Percentiles rank a stretch among this genome's conserved stretches.
phyloP scores from a whole-genome alignment of 1,140 invertebrate genomes.

The Conopomorpha cramerella region DNA sequence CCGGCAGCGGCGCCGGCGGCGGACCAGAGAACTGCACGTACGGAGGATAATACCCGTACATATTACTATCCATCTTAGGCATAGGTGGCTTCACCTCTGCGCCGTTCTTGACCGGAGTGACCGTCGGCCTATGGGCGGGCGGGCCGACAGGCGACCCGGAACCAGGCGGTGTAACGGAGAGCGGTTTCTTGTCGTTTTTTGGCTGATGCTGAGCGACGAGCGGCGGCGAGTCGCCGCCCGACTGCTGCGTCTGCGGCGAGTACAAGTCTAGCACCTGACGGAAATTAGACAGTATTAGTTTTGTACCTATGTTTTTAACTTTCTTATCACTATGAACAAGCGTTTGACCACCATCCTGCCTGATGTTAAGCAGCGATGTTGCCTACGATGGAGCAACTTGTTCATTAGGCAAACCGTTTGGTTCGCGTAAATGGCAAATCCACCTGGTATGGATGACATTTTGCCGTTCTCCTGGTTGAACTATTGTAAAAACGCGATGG shows the following conservation, averaged over 20 bases:
- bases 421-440: too few species aligned
- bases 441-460: too few species aligned
- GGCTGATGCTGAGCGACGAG: slow-evolving; percentile 16
- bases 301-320: too few species aligned
- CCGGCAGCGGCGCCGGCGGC: slow-evolving; percentile 23
- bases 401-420: too few species aligned
- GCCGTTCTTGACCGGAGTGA: slow-evolving; percentile 45
- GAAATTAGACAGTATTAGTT: too few species aligned
- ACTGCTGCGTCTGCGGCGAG: slow-evolving; percentile 66
- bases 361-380: too few species aligned
- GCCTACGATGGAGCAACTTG: too few species aligned
- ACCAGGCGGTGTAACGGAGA: slow-evolving; percentile 53
- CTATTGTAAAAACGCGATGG: too few species aligned
- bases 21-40: slow-evolving; percentile 29
- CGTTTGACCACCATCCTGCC: too few species aligned
- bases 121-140: slow-evolving; percentile 20
- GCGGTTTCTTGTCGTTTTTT: slow-evolving; percentile 55
- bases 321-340: too few species aligned
- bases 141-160: slow-evolving; percentile 49
- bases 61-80: slow-evolving; percentile 35
- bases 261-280: slow-evolving; percentile 84
- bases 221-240: slow-evolving; percentile 67
- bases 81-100: slow-evolving; percentile 33
- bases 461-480: too few species aligned
- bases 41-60: slow-evolving; percentile 27